Evolutionary conservation across 2,888 invertebrate genomes (phyloP).

Genomic region (Tetramorium bicarinatum): DNA sequence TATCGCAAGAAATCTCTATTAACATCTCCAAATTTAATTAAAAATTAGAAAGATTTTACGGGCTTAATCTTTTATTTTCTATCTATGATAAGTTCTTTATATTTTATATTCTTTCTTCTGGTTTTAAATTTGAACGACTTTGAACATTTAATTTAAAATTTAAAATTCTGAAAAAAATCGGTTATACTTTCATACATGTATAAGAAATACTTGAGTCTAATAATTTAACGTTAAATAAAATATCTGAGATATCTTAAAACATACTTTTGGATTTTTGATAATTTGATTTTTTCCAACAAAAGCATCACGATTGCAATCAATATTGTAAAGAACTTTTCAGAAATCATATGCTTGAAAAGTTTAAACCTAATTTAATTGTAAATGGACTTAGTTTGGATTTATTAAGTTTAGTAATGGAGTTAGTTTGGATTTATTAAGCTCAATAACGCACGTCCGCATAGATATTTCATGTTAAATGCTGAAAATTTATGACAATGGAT

Average conservation of each 20-base stretch:
- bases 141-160: constrained; percentile 20
- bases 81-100: background rate
- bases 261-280: background rate
- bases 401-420: background rate
- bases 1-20: constrained; percentile 33
- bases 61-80: background rate
- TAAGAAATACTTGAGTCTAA: background rate
- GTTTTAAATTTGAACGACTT: background rate
- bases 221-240: background rate
- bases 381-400: background rate
- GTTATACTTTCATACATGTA: background rate
- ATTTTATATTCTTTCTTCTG: background rate
- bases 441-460: background rate
- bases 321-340: background rate
- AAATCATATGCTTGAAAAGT: background rate
- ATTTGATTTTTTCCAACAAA: background rate
- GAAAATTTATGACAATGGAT: background rate
- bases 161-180: background rate
- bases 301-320: background rate
- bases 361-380: constrained; percentile 2
- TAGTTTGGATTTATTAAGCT: background rate
- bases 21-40: constrained; percentile 23
- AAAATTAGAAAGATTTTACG: background rate
- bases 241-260: background rate
- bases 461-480: background rate